Conservation (phyloP, 2,888 invertebrate species). For the Ligdia adustata region DNA sequence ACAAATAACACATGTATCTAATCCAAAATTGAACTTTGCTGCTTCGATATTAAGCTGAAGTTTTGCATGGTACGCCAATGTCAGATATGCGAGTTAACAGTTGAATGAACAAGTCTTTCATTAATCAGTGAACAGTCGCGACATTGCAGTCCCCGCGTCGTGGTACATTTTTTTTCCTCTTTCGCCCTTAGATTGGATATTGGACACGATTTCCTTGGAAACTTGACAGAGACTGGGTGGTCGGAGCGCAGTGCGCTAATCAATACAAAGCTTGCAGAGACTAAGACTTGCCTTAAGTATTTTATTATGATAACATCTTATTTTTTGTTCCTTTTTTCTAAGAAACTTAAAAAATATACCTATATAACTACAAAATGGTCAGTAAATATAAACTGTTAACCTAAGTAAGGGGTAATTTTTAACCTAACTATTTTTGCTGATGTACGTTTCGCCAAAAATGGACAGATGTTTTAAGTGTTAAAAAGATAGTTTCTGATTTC, state of each 20-base stretch:
- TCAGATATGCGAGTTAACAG: conserved; percentile 58
- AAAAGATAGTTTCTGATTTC: too few relatives aligned
- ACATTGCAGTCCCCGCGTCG: conserved; percentile 80
- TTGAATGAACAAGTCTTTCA: conserved; percentile 74
- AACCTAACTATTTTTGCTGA: too few relatives aligned
- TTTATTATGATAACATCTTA: too few relatives aligned
- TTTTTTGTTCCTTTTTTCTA: too few relatives aligned
- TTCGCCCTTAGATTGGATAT: conserved; percentile 81
- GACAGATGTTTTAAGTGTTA: too few relatives aligned
- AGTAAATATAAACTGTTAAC: too few relatives aligned
- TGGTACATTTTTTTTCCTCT: conserved; percentile 78
- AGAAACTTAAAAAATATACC: too few relatives aligned
- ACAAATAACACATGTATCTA: conserved; percentile 23
- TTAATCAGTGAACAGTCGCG: conserved; percentile 82
- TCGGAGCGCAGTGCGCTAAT: conserved; percentile 50
- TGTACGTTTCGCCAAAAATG: too few relatives aligned
- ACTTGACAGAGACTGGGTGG: conserved; percentile 73
- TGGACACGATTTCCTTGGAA: conserved; percentile 81
- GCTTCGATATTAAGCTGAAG: conserved; percentile 5
- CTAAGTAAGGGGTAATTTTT: too few relatives aligned
- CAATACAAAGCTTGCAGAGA: too few relatives aligned
- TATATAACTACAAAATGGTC: too few relatives aligned
- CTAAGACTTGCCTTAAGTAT: too few relatives aligned
- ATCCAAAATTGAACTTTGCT: conserved; percentile 29
- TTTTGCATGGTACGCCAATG: conserved; percentile 16